These are phyloP conservation scores for Perca fluviatilis DNA, from an alignment of 2,113 vertebrate genomes.

Conservation along the genomic window DNA sequence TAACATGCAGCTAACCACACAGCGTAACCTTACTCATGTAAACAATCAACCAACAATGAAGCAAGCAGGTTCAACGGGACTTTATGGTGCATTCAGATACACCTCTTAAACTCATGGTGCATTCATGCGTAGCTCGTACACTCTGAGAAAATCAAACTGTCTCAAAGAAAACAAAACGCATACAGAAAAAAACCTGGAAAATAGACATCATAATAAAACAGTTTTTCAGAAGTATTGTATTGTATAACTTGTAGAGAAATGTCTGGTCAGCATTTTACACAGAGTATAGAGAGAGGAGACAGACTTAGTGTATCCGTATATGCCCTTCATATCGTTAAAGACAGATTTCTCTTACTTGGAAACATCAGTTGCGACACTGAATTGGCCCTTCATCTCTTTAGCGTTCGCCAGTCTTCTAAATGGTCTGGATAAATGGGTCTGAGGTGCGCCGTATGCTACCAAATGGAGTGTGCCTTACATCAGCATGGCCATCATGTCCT, in stretches of 20 bases:
- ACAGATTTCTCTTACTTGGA: background rate
- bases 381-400: background rate
- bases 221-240: background rate
- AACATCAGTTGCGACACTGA: background rate
- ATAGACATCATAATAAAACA: background rate
- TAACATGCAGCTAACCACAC: too few species aligned
- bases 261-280: background rate
- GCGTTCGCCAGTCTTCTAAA: constrained; percentile 2
- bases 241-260: background rate
- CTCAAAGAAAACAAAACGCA: background rate
- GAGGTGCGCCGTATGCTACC: constrained; percentile 39
- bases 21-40: too few species aligned
- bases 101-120: too few species aligned
- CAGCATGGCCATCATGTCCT: constrained; percentile 48
- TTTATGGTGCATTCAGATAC: too few species aligned
- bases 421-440: constrained; percentile 46
- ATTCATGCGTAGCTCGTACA: too few species aligned
- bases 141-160: too few species aligned
- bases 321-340: background rate
- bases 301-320: background rate
- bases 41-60: too few species aligned
- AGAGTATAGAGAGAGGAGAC: background rate
- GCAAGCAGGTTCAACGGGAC: too few species aligned
- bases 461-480: constrained; percentile 53
- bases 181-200: background rate